Percentiles rank a stretch among this genome's conserved stretches.
Evolutionary conservation across 2,113 vertebrate species (phyloP).

Genomic region (Polypterus bichir): DNA sequence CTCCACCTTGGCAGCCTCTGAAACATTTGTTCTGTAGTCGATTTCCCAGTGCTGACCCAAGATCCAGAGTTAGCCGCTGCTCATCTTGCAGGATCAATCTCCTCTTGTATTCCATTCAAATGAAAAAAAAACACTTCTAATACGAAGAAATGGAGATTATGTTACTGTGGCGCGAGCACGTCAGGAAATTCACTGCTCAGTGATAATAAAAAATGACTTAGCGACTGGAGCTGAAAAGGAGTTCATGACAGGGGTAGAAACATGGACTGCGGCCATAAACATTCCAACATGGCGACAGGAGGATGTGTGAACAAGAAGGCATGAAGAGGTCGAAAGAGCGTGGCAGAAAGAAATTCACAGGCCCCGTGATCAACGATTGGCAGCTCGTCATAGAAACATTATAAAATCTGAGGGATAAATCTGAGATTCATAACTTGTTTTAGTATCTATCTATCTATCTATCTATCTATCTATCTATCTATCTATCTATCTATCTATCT

Average conservation of each 20-base stretch:
- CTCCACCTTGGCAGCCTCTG: constrained; percentile 7
- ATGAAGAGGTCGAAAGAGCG: not conserved
- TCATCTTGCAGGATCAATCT: constrained; percentile 1
- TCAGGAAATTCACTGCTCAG: constrained; percentile 28
- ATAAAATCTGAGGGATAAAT: too few relatives aligned
- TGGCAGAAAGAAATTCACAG: not conserved
- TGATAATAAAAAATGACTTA: constrained; percentile 24
- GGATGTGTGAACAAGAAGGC: not conserved
- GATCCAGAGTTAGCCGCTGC: not conserved
- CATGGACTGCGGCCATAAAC: not conserved
- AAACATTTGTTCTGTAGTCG: constrained; percentile 3
- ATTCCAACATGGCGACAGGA: not conserved
- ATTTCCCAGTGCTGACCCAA: not conserved
- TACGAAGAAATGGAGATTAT: constrained; percentile 9
- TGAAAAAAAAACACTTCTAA: constrained; percentile 15
- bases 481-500: constrained; percentile 1
- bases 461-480: not conserved
- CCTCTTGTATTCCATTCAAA: constrained; percentile 8
- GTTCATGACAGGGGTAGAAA: constrained; percentile 17
- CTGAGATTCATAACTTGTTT: too few relatives aligned
- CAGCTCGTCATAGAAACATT: too few relatives aligned
- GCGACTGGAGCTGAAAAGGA: constrained; percentile 18
- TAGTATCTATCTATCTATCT: too few relatives aligned
- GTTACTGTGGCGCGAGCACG: constrained; percentile 11
- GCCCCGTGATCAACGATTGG: too few relatives aligned